Conservation (phyloP, 2,113 vertebrate species). For the Apteryx owenii region DNA sequence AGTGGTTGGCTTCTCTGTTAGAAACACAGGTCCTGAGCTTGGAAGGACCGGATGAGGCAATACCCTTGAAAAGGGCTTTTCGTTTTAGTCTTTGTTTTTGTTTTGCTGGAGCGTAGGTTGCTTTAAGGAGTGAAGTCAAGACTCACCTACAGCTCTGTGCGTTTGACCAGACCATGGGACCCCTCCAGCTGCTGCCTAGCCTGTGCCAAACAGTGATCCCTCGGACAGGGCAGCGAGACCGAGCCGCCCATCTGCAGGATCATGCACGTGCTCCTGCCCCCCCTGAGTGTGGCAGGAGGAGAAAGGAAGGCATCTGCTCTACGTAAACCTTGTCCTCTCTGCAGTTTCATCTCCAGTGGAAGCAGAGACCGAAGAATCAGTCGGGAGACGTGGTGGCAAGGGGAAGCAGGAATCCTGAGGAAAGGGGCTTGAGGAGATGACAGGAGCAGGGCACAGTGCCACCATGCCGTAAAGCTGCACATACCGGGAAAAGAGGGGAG, state of each 20-base stretch:
- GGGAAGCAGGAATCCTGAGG: neutral
- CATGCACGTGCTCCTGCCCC: neutral
- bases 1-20: slow-evolving; percentile 77
- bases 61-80: slow-evolving; percentile 3
- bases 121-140: neutral
- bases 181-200: slow-evolving; percentile 22
- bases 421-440: neutral
- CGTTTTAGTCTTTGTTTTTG: slow-evolving; percentile 8
- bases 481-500: neutral
- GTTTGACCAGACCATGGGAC: neutral
- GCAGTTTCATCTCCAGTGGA: neutral
- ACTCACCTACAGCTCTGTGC: slow-evolving; percentile 13
- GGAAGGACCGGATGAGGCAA: slow-evolving; percentile 26
- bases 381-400: neutral
- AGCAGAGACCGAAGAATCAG: neutral
- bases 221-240: neutral
- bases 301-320: neutral
- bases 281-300: neutral
- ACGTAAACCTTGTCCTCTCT: neutral
- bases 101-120: neutral
- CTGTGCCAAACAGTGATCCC: neutral
- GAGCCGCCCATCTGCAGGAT: neutral
- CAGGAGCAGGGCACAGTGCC: neutral
- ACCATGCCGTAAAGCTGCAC: rapidly evolving
- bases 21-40: slow-evolving; percentile 81